Conservation (phyloP, 2,113 vertebrate genomes). For the Apistogramma diplotaenia region DNA sequence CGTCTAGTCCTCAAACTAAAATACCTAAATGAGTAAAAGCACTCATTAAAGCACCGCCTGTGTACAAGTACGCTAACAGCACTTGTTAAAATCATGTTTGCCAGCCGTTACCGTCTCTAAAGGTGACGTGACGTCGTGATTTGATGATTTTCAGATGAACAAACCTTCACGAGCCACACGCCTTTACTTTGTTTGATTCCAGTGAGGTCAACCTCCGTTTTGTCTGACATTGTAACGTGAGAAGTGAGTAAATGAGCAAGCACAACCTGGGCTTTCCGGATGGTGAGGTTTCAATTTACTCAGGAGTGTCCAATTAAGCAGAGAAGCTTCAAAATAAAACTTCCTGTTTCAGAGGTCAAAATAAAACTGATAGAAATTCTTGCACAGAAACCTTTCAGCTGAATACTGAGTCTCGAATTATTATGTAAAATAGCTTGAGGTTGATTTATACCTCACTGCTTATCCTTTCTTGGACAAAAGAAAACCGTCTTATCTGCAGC, state of each 20-base stretch:
- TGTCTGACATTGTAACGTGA: constrained; percentile 72
- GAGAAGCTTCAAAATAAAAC: background rate
- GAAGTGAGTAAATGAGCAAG: background rate
- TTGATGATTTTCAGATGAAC: background rate
- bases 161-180: constrained; percentile 71
- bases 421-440: background rate
- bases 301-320: background rate
- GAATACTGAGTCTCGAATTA: background rate
- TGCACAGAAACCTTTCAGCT: too few relatives aligned
- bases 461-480: background rate
- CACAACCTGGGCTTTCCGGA: background rate
- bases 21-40: background rate
- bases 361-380: background rate
- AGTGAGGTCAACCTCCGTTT: constrained; percentile 82
- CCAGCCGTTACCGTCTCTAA: background rate
- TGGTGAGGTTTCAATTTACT: background rate
- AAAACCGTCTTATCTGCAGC: background rate
- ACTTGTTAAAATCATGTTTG: background rate
- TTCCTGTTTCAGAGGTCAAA: constrained; percentile 38
- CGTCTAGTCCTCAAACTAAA: background rate
- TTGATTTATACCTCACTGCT: background rate
- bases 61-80: background rate
- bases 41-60: background rate
- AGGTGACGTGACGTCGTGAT: background rate
- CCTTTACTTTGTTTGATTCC: constrained; percentile 78